A percentile compares a stretch with the other conserved stretches of the same genome.
Conservation (phyloP, 2,888 invertebrate species). For the Brenthis hecate region DNA sequence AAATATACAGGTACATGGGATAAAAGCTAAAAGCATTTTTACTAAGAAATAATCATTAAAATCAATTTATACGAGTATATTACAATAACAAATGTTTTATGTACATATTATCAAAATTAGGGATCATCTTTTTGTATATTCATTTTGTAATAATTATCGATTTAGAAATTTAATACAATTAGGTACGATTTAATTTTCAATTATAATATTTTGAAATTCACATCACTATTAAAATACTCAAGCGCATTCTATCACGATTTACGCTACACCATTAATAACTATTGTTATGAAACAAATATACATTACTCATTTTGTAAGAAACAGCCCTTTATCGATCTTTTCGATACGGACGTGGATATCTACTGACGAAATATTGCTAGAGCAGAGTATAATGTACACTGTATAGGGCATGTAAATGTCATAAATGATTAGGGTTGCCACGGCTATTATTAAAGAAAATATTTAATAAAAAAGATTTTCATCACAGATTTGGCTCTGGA, state of each 20-base stretch:
- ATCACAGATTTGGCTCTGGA: too few relatives aligned
- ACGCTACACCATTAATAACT: conserved; percentile 24
- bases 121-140: too few relatives aligned
- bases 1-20: too few relatives aligned
- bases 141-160: too few relatives aligned
- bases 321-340: conserved; percentile 12
- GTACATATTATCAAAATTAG: too few relatives aligned
- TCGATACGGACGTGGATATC: conserved; percentile 11
- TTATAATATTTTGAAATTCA: not conserved
- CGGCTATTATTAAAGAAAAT: not conserved
- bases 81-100: too few relatives aligned
- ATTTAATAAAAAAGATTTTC: not conserved
- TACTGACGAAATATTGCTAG: conserved; percentile 16
- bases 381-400: not conserved
- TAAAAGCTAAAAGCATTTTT: too few relatives aligned
- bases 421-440: conserved; percentile 4
- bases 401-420: not conserved
- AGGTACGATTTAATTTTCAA: not conserved
- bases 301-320: conserved; percentile 23
- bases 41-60: too few relatives aligned
- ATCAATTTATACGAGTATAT: too few relatives aligned
- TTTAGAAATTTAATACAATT: too few relatives aligned
- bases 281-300: conserved; percentile 27
- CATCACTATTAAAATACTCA: conserved; percentile 42
- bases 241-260: conserved; percentile 70